Percentiles rank a stretch among this genome's conserved stretches.
These are phyloP conservation scores for Cettia cetti DNA, from an alignment of 2,113 vertebrate genomes.

Conservation along the genomic window DNA sequence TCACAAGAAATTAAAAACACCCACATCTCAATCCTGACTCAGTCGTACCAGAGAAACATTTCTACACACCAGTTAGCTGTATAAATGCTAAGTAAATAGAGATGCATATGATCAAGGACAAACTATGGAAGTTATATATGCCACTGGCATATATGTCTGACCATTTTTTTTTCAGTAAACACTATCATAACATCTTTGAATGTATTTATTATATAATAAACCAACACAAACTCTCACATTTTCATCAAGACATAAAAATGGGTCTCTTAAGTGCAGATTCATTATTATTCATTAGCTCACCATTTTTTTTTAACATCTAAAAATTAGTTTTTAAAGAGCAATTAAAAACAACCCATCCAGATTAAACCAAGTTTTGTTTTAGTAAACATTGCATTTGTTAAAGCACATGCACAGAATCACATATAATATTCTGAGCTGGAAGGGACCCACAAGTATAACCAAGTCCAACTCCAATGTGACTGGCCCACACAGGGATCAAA, in stretches of 20 bases:
- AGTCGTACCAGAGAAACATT: background rate
- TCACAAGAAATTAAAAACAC: background rate
- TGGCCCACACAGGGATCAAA: background rate
- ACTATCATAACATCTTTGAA: background rate
- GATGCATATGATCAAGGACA: background rate
- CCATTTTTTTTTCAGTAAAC: background rate
- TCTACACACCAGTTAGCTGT: background rate
- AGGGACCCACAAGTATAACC: background rate
- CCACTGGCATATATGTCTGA: background rate
- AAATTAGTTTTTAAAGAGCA: background rate
- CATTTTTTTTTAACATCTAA: background rate
- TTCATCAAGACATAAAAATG: background rate
- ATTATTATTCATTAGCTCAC: background rate
- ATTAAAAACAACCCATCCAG: background rate
- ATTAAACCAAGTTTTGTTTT: background rate
- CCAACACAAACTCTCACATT: background rate
- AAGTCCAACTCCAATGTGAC: background rate
- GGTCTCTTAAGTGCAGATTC: background rate
- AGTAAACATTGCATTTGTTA: background rate
- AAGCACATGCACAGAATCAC: background rate
- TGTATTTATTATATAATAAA: background rate
- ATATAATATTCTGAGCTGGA: background rate
- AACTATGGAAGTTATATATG: background rate
- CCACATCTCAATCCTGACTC: background rate
- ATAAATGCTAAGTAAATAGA: background rate